Base-by-base conservation (phyloP, 2,113 vertebrate species). In the Lonchura striata region DNA sequence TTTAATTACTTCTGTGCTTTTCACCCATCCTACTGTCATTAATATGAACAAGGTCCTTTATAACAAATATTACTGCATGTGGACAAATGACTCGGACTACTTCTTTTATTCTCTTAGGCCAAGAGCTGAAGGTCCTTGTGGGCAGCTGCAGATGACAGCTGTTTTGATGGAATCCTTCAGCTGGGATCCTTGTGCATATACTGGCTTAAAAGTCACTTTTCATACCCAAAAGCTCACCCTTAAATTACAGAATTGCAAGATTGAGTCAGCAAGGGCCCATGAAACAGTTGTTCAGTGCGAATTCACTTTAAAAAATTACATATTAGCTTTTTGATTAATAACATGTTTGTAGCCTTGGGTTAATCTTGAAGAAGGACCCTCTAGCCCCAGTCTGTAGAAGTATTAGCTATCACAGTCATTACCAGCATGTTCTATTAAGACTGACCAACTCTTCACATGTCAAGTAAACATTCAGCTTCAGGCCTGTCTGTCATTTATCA, bases 401-500 rank as follows among this genome's bases (percentile, higher is more conserved):
- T 75, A 88, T 96, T 94, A 94, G 86, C 88, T 96, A 92, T 92
- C 85, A 42, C 82, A 96, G 82, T 92, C 92, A 93, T 97, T 94
- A 97, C 96, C 94, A 96, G 90, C 90, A 75, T 96, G 69, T 92
- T 70, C 90, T 92, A 44, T 93, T 96, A 94, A 93, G 92, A 94
- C 92, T 97, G 97, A 97, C 93, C 95, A 96, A 95, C 80, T 96
- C 92, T 87, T 93, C 90, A 92, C 93, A 92, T 97, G 95, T 95
- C 94, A 93, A 49, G 70, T 95, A 74, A 87, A 81, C 86, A 96
- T 95, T 94, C 74, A 93, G 93, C 95, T 96, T 94, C 84, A 82
- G 95, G 94, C 95, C 76, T 88, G 57, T 92, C 88, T 97, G 94
- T 94, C 95, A 96, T 86, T 81, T 92, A 39, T 93, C 46, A 23